phyloP scores from a whole-genome alignment of 2,888 invertebrate species.

The Linnaemya tessellans region DNA sequence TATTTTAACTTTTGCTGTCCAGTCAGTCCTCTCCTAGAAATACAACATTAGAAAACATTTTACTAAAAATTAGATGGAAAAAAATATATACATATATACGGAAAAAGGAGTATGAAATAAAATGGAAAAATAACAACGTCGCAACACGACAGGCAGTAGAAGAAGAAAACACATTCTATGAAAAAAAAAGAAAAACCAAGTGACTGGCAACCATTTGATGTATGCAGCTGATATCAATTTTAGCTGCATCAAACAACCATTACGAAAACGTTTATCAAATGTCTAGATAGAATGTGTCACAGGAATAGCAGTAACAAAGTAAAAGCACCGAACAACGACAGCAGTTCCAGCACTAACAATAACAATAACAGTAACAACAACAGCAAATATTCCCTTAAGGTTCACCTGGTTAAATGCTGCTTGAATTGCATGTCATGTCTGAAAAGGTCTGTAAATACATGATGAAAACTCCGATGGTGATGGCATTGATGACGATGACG shows the following conservation, averaged over 20 bases:
- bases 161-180: conserved; percentile 6
- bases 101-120: conserved; percentile 1
- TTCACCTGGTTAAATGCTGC: conserved; percentile 62
- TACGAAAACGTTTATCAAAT: conserved; percentile 70
- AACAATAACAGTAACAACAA: conserved; percentile 31
- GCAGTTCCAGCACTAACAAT: conserved; percentile 25
- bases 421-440: conserved; percentile 60
- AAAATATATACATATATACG: too few species aligned
- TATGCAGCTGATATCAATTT: conserved; percentile 63
- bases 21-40: background rate
- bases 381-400: conserved; percentile 45
- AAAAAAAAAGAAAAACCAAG: conserved; percentile 29
- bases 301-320: conserved; percentile 17
- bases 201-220: conserved; percentile 59
- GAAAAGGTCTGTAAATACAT: conserved; percentile 40
- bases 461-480: background rate
- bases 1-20: background rate
- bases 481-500: background rate
- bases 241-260: conserved; percentile 63
- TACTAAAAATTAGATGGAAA: background rate
- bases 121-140: conserved; percentile 10
- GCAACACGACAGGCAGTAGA: conserved; percentile 7
- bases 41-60: conserved; percentile 54
- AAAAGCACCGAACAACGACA: background rate
- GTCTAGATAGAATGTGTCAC: conserved; percentile 66